Evolutionary conservation across 2,113 vertebrate species (phyloP), one percentile per base, ranked within the genome.

Genomic region (Baryphthengus martii): DNA sequence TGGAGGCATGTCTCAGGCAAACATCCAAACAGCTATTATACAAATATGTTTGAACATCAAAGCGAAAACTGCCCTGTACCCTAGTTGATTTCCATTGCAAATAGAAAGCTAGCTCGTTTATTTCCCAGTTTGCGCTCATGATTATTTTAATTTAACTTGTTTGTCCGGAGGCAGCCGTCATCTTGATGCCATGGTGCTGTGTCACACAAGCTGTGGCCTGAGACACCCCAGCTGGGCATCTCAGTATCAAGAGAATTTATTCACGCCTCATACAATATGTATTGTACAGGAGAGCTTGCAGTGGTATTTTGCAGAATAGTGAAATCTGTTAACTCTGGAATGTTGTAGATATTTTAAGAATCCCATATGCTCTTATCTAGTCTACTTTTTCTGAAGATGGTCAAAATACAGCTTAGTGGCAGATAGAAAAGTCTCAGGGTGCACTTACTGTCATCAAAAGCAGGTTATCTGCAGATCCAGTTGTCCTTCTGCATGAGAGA

Each of bases 11-110:
- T 91, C 79, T 93, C 68, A 72, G 79, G 66, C 65, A 95, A 84
- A 59, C 85, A 93, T 93, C 85, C 94, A 92, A 96, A 89, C 83
- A 94, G 76, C 68, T 72, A 68, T 93, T 94, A 78, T 33, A 94
- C 73, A 79, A 94, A 75, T 89, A 62, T 25, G 44, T 37, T 61
- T 62, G 58, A 92, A 93, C 70, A 95, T 97, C 85, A 93, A 76
- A 96, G 88, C 2, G 3, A 94, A 96, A 84, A 73, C 93, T 94
- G 56, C 92, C 2, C 0, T 56, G 86, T 75, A 76, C 56, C 44
- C 56, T 71, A 33, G 70, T 68, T 96, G 80, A 93, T 96, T 96
- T 96, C 90, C 92, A 89, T 96, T 96, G 90, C 92, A 96, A 95
- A 96, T 95, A 75, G 61, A 79, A 77, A 89, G 70, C 86, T 68